phyloP scores from a whole-genome alignment of 2,113 vertebrate species.

The Hiodon tergisus region DNA sequence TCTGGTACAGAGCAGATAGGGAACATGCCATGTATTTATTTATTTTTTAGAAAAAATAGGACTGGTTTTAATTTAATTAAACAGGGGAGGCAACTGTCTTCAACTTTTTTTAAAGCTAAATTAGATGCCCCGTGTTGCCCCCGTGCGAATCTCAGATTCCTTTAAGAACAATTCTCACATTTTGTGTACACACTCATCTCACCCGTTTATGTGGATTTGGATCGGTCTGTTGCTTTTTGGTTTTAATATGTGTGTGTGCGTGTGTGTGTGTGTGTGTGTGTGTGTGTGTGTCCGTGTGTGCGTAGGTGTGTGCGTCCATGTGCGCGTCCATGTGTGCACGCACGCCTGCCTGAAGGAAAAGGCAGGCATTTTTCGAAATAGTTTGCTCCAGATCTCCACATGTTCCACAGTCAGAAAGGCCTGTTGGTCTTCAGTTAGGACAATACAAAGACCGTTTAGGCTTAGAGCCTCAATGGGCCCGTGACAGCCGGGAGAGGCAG shows the following conservation, averaged over 20 bases:
- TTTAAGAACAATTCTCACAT: neutral
- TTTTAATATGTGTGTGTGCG: neutral
- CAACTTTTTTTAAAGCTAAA: neutral
- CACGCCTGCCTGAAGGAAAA: neutral
- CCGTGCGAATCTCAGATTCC: neutral
- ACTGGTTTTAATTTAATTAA: too few species aligned
- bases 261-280: neutral
- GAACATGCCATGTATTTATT: neutral
- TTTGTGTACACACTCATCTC: neutral
- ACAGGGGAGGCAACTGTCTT: too few species aligned
- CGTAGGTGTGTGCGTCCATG: neutral
- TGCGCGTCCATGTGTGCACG: neutral
- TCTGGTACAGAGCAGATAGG: conserved; percentile 27
- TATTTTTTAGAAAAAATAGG: too few species aligned
- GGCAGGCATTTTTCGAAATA: too few species aligned
- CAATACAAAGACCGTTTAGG: too few species aligned
- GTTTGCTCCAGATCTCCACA: too few species aligned
- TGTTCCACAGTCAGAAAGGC: too few species aligned
- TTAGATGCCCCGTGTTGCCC: neutral
- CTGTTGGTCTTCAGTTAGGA: too few species aligned
- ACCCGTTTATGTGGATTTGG: neutral
- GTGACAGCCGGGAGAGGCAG: too few species aligned
- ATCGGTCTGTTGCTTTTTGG: neutral
- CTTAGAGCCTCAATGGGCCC: too few species aligned
- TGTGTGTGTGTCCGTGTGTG: neutral